A percentile compares a stretch with the other conserved stretches of the same genome.
These are phyloP conservation scores for Peromyscus polionotus DNA, from an alignment of 2,113 vertebrate genomes.

Conservation along the genomic window DNA sequence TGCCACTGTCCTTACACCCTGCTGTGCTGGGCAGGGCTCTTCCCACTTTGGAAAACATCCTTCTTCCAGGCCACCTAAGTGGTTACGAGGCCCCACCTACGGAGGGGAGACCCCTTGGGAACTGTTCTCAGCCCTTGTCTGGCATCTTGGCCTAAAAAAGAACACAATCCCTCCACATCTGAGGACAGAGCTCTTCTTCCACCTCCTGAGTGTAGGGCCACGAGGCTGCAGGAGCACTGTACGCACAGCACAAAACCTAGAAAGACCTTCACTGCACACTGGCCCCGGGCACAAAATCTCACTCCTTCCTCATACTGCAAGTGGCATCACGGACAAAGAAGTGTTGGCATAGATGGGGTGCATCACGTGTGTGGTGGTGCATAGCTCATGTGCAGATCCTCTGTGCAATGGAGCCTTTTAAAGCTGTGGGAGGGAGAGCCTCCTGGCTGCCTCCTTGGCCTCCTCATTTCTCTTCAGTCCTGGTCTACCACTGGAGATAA, in stretches of 20 bases:
- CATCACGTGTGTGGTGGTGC: neutral
- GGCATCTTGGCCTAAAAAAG: neutral
- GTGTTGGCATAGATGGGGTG: neutral
- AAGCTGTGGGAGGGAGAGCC: neutral
- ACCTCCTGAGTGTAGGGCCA: neutral
- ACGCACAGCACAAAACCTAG: neutral
- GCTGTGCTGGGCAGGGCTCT: neutral
- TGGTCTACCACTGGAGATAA: neutral
- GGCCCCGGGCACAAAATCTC: fast-evolving
- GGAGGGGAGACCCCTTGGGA: neutral
- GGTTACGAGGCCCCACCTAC: too few species aligned
- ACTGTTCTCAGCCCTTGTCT: neutral
- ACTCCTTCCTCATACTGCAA: fast-evolving
- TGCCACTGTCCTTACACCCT: too few species aligned
- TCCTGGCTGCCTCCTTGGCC: neutral
- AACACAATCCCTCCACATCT: fast-evolving
- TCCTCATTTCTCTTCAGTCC: neutral
- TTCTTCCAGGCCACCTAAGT: neutral
- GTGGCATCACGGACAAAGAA: neutral
- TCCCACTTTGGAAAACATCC: neutral
- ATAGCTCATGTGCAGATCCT: neutral
- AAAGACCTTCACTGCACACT: fast-evolving
- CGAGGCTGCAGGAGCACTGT: fast-evolving
- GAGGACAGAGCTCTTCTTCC: neutral
- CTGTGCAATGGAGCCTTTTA: too few species aligned